Base-by-base conservation (phyloP, 2,113 vertebrate species). In the Callocephalon fimbriatum region DNA sequence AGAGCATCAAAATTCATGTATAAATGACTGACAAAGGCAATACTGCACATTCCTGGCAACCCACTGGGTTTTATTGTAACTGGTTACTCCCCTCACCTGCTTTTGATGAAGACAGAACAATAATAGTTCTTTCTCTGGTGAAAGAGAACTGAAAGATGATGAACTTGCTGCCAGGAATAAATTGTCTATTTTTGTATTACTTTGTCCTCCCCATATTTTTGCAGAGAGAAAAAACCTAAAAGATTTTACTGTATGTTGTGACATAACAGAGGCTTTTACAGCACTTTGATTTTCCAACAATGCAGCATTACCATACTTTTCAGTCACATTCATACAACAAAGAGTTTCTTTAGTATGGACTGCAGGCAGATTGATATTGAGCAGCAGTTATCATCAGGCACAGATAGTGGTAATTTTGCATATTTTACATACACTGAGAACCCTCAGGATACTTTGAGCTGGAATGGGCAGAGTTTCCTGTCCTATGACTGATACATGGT, bases 231-330 rank as follows among this genome's bases (percentile, higher is more conserved):
- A 86, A 78, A 92, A 31, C 61, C 89, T 80, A 86, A 80, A 88
- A 95, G 86, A 80, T 78, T 92, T 97, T 92, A 79, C 90, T 93
- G 14, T 85, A 76, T 93, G 95, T 96, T 96, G 84, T 96, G 95
- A 94, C 94, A 90, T 96, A 91, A 90, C 93, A 91, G 91, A 90
- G 59, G 44, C 63, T 95, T 47, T 63, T 53, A 63, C 2, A 11
- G 83, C 82, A 75, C 94, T 97, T 94, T 94, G 83, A 90, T 95
- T 97, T 93, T 74, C 75, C 95, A 92, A 88, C 90, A 95, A 92
- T 86, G 90, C 73, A 88, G 75, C 88, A 92, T 86, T 96, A 81
- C 92, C 88, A 68, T 63, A 95, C 67, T 80, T 83, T 50, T 27
- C 94, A 93, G 92, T 88, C 88, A 88, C 79, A 94, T 93, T 88